Base-by-base conservation (phyloP, 1,140 invertebrate genomes). In the Diorhabda sublineata region DNA sequence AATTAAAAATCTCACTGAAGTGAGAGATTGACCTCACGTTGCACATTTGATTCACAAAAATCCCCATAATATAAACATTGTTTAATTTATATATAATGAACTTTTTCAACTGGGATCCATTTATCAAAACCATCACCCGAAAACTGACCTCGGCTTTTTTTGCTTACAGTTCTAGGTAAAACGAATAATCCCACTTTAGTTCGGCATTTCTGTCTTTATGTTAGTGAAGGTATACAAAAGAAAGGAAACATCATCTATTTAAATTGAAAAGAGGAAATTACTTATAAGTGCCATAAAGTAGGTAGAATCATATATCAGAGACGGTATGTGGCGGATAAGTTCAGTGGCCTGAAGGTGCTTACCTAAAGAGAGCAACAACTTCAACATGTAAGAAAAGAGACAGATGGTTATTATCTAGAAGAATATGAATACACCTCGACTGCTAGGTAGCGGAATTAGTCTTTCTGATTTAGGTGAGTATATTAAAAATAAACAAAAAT, bases 181-280 rank as follows among this genome's bases (percentile, higher is more conserved):
- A 52, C 47, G 6, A 52, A n/a, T 8, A 52, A 52, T 52, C 47
- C 47, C 47, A 52, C 47, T 26, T 26, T 26, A n/a, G 47, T 52
- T 6, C 47, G 47, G 47, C 47, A n/a, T 52, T 26, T n/a, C 47
- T n/a, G 47, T 52, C 47, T 52, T 52, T 52, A 52, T 52, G 6
- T 52, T n/a, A 52, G 26, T 26, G 47, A 52, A 52, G 47, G 6
- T n/a, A 4, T n/a, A 52, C 47, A 52, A 52, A 52, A 52, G 47
- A 52, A 52, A 52, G 47, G 47, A 52, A 52, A 52, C n/a, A 52
- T 52, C 47, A 52, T 52, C 47, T 52, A 52, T 6, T 52, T 52
- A 52, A 52, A 52, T 52, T 52, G 47, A 52, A 52, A 52, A 52
- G 47, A 52, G 47, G 47, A 52, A 52, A 52, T 52, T 52, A 52